phyloP scores from a whole-genome alignment of 2,888 invertebrate species.

The Caenorhabditis parvicauda region DNA sequence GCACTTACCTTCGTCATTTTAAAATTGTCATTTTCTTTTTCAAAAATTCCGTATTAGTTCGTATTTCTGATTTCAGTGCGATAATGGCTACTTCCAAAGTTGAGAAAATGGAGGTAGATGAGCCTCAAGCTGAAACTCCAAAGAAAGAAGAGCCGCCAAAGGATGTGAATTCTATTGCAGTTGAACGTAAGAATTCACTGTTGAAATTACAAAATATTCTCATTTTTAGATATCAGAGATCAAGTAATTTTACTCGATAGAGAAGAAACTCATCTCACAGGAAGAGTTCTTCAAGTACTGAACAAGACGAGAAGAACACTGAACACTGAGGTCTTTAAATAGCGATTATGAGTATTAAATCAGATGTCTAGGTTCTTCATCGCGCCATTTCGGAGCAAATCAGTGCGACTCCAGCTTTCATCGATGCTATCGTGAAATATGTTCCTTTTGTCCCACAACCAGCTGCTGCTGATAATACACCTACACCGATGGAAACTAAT shows the following conservation, averaged over 20 bases:
- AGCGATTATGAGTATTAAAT: background rate
- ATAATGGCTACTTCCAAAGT: slow-evolving; percentile 16
- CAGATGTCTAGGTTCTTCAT: slow-evolving; percentile 15
- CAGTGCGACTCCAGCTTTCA: slow-evolving; percentile 1
- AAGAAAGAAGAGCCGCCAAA: slow-evolving; percentile 23
- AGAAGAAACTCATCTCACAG: slow-evolving; percentile 47
- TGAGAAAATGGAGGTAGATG: slow-evolving; percentile 54
- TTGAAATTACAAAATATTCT: background rate
- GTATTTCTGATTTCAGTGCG: slow-evolving; percentile 1
- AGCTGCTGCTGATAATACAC: slow-evolving; percentile 6
- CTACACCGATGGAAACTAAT: slow-evolving; percentile 29
- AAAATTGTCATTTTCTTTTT: slow-evolving; percentile 23
- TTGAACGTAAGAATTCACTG: slow-evolving; percentile 33
- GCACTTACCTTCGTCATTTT: slow-evolving; percentile 8
- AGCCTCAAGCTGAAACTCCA: slow-evolving; percentile 21
- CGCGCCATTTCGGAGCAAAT: slow-evolving; percentile 9
- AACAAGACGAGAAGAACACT: slow-evolving; percentile 51
- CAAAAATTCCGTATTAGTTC: background rate
- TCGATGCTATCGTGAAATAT: slow-evolving; percentile 8
- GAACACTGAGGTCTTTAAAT: slow-evolving; percentile 22
- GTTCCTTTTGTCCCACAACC: slow-evolving; percentile 8
- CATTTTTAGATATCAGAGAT: slow-evolving; percentile 32
- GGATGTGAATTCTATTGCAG: slow-evolving; percentile 36
- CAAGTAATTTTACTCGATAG: slow-evolving; percentile 44
- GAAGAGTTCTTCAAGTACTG: slow-evolving; percentile 49